Evolutionary conservation across 64 coral and sea anemone genomes (phyloP).

Genomic region (Platygyra sinensis): DNA sequence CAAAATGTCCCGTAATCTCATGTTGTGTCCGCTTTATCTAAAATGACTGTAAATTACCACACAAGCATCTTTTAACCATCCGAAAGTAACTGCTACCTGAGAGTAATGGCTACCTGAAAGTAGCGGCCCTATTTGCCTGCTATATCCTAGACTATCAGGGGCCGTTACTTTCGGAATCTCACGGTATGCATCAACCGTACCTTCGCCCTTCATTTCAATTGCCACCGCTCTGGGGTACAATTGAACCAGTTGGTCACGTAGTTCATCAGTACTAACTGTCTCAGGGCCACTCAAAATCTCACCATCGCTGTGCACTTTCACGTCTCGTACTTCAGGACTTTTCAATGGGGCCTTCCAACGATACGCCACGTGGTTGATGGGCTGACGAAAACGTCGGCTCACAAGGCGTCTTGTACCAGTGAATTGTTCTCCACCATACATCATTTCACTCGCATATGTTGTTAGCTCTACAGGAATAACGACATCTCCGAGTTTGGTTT

Average conservation of each 20-base stretch:
- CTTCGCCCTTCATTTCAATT: slow-evolving; percentile 35
- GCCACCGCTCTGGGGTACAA: neutral
- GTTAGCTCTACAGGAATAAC: neutral
- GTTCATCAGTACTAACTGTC: neutral
- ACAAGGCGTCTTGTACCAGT: neutral
- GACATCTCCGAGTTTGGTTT: slow-evolving; percentile 13
- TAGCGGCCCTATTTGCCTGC: neutral
- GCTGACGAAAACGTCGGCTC: neutral
- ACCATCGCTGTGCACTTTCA: slow-evolving; percentile 11
- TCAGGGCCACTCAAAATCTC: slow-evolving; percentile 32
- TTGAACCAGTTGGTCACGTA: neutral
- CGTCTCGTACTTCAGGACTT: neutral
- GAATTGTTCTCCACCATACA: neutral
- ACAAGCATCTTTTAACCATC: too few species aligned
- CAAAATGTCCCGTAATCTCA: too few species aligned
- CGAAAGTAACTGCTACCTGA: too few species aligned
- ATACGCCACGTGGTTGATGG: neutral
- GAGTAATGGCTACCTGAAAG: neutral
- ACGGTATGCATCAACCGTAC: neutral
- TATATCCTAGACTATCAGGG: too few species aligned
- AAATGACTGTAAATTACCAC: too few species aligned
- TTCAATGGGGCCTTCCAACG: slow-evolving; percentile 8
- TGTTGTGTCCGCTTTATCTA: too few species aligned
- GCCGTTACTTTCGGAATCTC: neutral
- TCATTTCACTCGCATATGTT: neutral